Evolutionary conservation across 2,888 invertebrate genomes (phyloP), one percentile per base, ranked within the genome.

Genomic region (Xestoiulus laeticollis): DNA sequence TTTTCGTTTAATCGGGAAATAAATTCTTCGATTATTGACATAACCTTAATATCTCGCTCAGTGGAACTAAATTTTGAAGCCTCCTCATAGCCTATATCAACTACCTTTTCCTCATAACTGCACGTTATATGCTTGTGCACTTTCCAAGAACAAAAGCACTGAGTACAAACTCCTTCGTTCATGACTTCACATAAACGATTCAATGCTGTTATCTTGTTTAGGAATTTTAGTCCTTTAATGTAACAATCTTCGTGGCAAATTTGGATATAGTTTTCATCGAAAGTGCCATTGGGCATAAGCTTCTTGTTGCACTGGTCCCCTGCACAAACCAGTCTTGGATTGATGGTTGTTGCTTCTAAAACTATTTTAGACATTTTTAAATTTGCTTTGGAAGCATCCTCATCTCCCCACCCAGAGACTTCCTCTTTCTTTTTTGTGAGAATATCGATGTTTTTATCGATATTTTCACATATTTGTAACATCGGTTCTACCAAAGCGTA

Each of bases 401-500:
- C n/a, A n/a, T 53, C 19, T 78, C 78, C n/a, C 48, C 38, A 26
- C 59, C n/a, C 43, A 43, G 32, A 19, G 26, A 19, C 30, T 88
- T 48, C 84, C 12, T 16, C 26, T 22, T 48, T 68, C 68, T 86
- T 59, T 0, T 48, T 5, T 12, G 26, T 33, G 10, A 88, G 26
- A 1, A 78, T 5, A 12, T 48, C 30, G 12, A 86, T 43, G 30
- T 88, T 88, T 1, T 44, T 22, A 14, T 68, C 22, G 59, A 88
- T 88, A 33, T 86, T 86, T 22, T 86, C 30, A 22, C 30, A 78
- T 22, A 88, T 32, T 19, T 88, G 86, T 10, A 32, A 86, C 14
- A 88, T 6, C 0, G 88, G 88, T 44, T 86, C 87, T 8, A 82
- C 68, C 83, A 88, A n/a, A 3, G 16, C 59, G 19, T 83, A 22